Conservation (phyloP, 2,113 vertebrate species). For the Alethe diademata region DNA sequence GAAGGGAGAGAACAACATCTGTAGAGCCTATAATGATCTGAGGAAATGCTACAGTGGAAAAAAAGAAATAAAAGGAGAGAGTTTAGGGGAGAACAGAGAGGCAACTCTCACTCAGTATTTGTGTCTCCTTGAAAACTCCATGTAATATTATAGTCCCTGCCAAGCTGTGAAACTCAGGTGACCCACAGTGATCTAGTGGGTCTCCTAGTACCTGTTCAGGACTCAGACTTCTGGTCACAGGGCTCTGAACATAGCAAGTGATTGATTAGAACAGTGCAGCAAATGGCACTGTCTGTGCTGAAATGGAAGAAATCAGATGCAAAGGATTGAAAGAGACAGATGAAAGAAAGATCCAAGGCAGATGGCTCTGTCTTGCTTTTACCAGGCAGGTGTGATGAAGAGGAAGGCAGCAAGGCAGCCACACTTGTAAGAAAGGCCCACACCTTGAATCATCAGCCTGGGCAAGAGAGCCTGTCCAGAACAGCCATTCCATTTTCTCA, state of each 20-base stretch:
- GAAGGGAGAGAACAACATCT: background rate
- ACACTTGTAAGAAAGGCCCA: background rate
- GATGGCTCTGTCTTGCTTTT: background rate
- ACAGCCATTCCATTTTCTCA: background rate
- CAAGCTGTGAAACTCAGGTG: background rate
- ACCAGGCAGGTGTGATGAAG: background rate
- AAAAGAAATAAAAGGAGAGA: background rate
- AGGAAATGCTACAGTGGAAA: background rate
- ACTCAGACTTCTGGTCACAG: background rate
- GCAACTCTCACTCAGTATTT: background rate
- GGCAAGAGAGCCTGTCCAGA: background rate
- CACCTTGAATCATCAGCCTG: background rate
- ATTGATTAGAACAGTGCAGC: background rate
- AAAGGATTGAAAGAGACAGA: background rate
- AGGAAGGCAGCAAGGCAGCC: background rate
- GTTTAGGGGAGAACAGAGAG: background rate
- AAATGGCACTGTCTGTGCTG: background rate
- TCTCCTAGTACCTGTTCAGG: background rate
- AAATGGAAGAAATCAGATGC: background rate
- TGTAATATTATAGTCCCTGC: background rate
- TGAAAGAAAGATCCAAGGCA: background rate
- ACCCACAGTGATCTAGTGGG: background rate
- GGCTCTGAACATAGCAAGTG: background rate
- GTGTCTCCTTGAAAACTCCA: background rate
- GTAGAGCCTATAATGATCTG: background rate